phyloP scores from a whole-genome alignment of 2,797 vertebrate species.

The Ceyx erithaca region DNA sequence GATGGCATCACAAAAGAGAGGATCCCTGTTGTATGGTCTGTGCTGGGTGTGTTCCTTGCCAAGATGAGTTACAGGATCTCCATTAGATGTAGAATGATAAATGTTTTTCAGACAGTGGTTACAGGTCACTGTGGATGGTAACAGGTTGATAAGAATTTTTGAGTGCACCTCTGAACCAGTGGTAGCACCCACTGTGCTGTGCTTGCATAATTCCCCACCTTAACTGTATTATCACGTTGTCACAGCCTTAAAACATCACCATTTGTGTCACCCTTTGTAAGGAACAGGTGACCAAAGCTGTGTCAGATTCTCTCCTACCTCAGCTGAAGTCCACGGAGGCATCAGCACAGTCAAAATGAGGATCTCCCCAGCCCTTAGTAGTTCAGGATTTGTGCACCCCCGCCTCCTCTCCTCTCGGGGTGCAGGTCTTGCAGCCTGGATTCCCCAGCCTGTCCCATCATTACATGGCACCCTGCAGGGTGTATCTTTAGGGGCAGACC shows the following conservation, averaged over 20 bases:
- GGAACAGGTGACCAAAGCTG: background rate
- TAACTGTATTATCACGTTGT: no score
- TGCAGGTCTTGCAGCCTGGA: background rate
- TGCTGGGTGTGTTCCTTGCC: background rate
- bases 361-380: background rate
- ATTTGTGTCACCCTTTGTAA: background rate
- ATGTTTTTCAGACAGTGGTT: background rate
- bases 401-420: background rate
- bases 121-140: background rate
- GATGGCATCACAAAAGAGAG: accelerated
- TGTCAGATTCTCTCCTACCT: background rate
- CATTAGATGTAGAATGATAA: background rate
- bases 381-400: background rate
- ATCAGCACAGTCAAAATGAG: background rate
- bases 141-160: background rate
- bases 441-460: accelerated
- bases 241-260: background rate
- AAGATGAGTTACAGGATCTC: background rate
- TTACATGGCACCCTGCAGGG: no score
- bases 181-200: background rate
- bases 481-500: background rate
- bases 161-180: accelerated
- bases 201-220: accelerated
- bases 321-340: background rate
- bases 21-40: background rate